Evolutionary conservation across 2,113 vertebrate species (phyloP).

Genomic region (Pelobates fuscus): DNA sequence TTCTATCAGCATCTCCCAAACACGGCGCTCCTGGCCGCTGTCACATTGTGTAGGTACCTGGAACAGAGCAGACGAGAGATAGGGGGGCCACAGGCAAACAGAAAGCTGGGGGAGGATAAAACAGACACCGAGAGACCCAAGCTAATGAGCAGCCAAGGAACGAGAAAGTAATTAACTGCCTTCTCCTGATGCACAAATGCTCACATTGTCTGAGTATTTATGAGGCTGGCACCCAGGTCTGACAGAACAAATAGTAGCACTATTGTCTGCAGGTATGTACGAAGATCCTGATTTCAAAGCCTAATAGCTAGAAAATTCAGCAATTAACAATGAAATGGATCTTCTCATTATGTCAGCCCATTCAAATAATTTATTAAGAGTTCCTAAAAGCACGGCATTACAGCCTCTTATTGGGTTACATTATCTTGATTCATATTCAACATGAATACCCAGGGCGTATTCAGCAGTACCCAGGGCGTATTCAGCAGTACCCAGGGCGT

Average conservation of each 20-base stretch:
- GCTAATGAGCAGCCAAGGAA: conserved; percentile 29
- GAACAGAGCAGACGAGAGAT: background rate
- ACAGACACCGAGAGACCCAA: conserved; percentile 8
- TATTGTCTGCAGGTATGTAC: conserved; percentile 12
- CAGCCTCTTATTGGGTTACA: too few relatives aligned
- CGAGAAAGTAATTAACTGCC: conserved; percentile 28
- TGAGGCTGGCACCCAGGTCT: conserved; percentile 32
- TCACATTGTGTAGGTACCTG: conserved; percentile 8
- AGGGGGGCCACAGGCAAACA: background rate
- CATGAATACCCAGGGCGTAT: too few relatives aligned
- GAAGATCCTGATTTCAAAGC: background rate
- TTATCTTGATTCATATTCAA: too few relatives aligned
- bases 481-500: too few relatives aligned
- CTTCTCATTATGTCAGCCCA: background rate
- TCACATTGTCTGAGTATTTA: conserved; percentile 41
- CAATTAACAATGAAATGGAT: background rate
- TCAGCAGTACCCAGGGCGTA: too few relatives aligned
- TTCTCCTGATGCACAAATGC: background rate
- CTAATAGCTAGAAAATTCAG: background rate
- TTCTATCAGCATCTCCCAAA: conserved; percentile 6
- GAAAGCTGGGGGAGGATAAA: conserved; percentile 6
- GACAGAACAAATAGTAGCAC: conserved; percentile 20
- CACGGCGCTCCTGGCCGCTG: background rate
- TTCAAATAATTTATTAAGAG: too few relatives aligned
- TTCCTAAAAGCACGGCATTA: too few relatives aligned